A percentile compares a stretch with the other conserved stretches of the same genome.
phyloP scores from a whole-genome alignment of 2,888 invertebrate genomes.

The Brachycybe producta region DNA sequence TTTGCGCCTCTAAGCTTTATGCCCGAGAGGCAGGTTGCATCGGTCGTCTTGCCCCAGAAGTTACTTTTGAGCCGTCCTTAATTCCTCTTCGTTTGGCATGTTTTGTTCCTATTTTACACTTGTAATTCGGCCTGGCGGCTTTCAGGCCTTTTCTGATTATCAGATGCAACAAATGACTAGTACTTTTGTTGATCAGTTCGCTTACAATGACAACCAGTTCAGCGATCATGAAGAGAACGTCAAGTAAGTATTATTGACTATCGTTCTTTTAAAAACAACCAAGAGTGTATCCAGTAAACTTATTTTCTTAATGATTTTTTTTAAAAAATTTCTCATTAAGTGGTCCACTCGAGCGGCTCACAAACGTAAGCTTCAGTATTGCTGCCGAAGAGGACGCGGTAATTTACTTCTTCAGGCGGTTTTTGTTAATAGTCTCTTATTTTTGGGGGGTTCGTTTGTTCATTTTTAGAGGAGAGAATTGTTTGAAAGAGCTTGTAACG shows the following conservation, averaged over 20 bases:
- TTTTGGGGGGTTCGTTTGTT: constrained; percentile 7
- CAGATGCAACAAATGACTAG: constrained; percentile 49
- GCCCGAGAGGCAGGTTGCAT: no score
- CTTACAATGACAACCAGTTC: constrained; percentile 49
- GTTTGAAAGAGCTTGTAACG: constrained; percentile 47
- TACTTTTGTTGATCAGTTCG: constrained; percentile 47
- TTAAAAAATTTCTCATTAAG: constrained; percentile 27
- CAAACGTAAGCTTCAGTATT: constrained; percentile 19
- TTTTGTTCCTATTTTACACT: constrained; percentile 11
- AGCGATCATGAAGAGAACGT: constrained; percentile 43
- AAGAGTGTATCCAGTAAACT: not conserved
- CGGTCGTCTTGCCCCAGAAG: no score
- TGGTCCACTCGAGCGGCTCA: constrained; percentile 24
- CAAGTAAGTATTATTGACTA: constrained; percentile 29
- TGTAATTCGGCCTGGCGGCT: constrained; percentile 16
- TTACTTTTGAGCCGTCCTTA: no score
- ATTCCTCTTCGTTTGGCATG: constrained; percentile 15
- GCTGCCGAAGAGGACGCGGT: constrained; percentile 21
- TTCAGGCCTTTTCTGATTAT: constrained; percentile 45
- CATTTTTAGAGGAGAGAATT: constrained; percentile 35
- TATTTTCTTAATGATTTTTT: no score
- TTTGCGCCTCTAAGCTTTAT: no score
- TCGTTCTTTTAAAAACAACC: not conserved
- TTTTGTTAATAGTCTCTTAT: not conserved
- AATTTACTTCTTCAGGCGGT: no score